Base-by-base conservation (phyloP, 2,113 vertebrate species). In the Forbesichthys papilliferus region DNA sequence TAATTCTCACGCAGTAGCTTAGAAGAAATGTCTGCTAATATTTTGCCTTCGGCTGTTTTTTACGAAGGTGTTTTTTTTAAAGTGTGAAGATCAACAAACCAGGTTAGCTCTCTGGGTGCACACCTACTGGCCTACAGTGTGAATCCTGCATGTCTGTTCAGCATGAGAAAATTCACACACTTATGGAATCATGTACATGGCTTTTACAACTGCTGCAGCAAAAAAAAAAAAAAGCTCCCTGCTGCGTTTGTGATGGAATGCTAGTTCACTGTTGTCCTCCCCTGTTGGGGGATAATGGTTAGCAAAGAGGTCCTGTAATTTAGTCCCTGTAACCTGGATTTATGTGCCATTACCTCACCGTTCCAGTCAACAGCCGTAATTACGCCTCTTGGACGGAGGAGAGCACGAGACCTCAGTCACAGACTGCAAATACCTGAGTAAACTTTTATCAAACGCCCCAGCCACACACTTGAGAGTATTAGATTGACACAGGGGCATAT, bases 301-400 rank as follows among this genome's bases (percentile, higher is more conserved):
- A 65, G 79, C 69, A 75, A 66, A 67, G 70, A 73, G 75, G 83
- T 89, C 89, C 89, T 92, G 85, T 92, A 91, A 92, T 92, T 90
- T 90, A 85, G 79, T 69, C 78, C 83, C 85, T 56, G 69, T 74
- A 86, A 77, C 86, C 86, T 82, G 82, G 82, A 92, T 91, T 91
- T 92, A 92, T 91, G 88, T 86, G 86, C 89, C 82, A 91, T 93
- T 92, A 92, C 91, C 90, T 93, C 92, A 93, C 90, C 79, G 81
- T 91, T 90, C 86, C 87, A 89, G 89, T 91, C 91, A 89, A 81
- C 85, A 81, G 78, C 84, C 73, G 79, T 90, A 91, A 91, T 90
- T 90, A 90, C 85, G 81, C 78, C 84, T 86, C 61, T 51, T 49
- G 52, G 48, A 71, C 9, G n/a, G n/a, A 18, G 53, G n/a, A 18